Base-by-base conservation (phyloP, 2,113 vertebrate species). In the Chionomys nivalis region DNA sequence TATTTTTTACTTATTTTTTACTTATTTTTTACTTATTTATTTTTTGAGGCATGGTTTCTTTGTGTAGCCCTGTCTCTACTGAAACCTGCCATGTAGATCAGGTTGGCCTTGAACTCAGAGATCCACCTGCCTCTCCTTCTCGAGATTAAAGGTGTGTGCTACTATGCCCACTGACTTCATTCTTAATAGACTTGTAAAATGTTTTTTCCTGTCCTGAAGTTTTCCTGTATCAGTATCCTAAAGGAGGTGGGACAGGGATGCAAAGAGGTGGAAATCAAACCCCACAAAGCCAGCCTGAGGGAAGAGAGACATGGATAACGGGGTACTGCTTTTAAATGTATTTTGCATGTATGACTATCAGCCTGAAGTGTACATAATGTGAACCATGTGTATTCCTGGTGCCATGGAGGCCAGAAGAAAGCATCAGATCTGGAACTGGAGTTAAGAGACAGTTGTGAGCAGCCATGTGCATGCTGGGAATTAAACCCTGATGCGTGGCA, bases 231-330 rank as follows among this genome's bases (percentile, higher is more conserved):
- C 79, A 70, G 23, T 76, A 77, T 47, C 36, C 36, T 91, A 28
- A 79, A 63, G 26, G 83, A 89, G 86, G n/a, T 89, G 16, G 24
- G 1, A 49, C 21, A 42, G 17, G 58, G 36, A 58, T 88, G 21
- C 65, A 78, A 88, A 93, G 28, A 79, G n/a, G 17, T 94, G 36
- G n/a, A 87, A 95, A 49, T 75, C 19, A 91, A 77, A 8, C 61
- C 52, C 58, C 90, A 19, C 19, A 88, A 93, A 93, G 28, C 63
- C 19, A 82, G 23, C n/a, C 55, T 83, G 24, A 42, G 52, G 36
- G 21, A n/a, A 58, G 21, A 81, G 36, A 78, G 33, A 23, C 49
- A 58, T 82, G 55, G 33, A 24, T 58, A 58, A n/a, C 14, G n/a
- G 78, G 10, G 5, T 58, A 13, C 49, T 79, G 33, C 4, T 55